Evolutionary conservation across 2,888 invertebrate species (phyloP).

Genomic region (Noctua comes): DNA sequence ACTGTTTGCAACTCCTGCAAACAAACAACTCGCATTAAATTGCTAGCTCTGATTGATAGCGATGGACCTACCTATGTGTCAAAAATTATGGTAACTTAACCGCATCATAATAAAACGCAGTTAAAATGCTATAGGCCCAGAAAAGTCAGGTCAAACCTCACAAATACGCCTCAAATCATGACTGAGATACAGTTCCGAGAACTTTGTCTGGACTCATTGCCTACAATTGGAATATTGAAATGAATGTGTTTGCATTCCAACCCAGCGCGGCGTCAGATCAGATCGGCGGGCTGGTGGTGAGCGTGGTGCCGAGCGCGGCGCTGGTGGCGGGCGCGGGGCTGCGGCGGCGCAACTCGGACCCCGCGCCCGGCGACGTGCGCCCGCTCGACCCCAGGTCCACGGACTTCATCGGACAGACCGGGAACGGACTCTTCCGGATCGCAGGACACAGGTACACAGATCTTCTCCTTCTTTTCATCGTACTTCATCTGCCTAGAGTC

Average conservation of each 20-base stretch:
- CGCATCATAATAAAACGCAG: neutral
- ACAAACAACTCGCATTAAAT: neutral
- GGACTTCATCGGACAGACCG: constrained; percentile 90
- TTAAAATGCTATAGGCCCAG: neutral
- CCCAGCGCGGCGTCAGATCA: constrained; percentile 76
- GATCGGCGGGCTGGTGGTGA: constrained; percentile 71
- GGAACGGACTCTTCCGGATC: constrained; percentile 93
- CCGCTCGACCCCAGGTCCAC: constrained; percentile 84
- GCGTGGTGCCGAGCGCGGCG: constrained; percentile 70
- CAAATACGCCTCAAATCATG: neutral
- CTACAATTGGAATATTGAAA: neutral
- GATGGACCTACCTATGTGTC: neutral
- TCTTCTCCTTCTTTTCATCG: neutral
- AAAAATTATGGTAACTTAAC: neutral
- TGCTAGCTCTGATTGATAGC: neutral
- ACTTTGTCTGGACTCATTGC: neutral
- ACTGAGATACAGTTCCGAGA: neutral
- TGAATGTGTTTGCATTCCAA: neutral
- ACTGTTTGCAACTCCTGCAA: too few relatives aligned
- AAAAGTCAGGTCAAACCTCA: neutral
- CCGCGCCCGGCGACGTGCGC: constrained; percentile 91
- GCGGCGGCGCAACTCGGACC: constrained; percentile 94
- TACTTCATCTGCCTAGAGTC: neutral
- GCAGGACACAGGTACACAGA: constrained; percentile 92
- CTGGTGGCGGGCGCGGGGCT: constrained; percentile 88